These are phyloP conservation scores for Suncus etruscus DNA, from an alignment of 2,113 vertebrate genomes.

Conservation along the genomic window DNA sequence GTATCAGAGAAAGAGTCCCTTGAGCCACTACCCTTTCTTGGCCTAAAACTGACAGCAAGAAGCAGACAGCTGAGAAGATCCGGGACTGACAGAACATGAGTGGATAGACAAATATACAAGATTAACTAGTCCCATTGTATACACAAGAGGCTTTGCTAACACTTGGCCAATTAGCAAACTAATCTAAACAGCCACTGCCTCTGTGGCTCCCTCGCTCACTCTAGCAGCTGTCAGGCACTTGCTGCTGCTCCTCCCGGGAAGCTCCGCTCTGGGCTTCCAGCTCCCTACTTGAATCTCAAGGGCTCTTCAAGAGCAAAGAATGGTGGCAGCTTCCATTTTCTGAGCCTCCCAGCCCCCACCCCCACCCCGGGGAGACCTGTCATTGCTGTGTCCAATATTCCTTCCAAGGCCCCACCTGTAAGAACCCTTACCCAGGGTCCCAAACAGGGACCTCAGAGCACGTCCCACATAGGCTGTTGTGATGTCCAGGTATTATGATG, in stretches of 20 bases:
- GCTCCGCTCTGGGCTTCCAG: neutral
- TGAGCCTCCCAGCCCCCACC: neutral
- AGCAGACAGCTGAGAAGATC: slow-evolving; percentile 63
- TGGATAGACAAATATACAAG: slow-evolving; percentile 83
- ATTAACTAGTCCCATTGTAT: slow-evolving; percentile 78
- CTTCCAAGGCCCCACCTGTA: neutral
- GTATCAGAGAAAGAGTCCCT: neutral
- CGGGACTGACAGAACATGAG: slow-evolving; percentile 74
- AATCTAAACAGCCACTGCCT: slow-evolving; percentile 80
- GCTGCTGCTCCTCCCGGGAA: neutral
- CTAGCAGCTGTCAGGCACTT: slow-evolving; percentile 77
- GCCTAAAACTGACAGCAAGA: slow-evolving; percentile 56
- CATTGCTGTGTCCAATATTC: no score
- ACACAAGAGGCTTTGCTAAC: slow-evolving; percentile 82
- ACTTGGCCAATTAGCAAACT: slow-evolving; percentile 81
- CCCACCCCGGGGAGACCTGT: neutral
- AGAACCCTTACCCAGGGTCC: neutral
- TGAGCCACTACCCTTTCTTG: neutral
- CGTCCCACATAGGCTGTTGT: neutral
- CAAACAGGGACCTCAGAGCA: neutral
- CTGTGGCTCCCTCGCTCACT: slow-evolving; percentile 25
- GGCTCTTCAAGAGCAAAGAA: slow-evolving; percentile 45
- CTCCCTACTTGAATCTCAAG: slow-evolving; percentile 61
- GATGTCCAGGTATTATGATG: neutral
- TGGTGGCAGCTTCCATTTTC: neutral